Evolutionary conservation across 2,888 invertebrate species (phyloP).

Genomic region (Lypha dubia): DNA sequence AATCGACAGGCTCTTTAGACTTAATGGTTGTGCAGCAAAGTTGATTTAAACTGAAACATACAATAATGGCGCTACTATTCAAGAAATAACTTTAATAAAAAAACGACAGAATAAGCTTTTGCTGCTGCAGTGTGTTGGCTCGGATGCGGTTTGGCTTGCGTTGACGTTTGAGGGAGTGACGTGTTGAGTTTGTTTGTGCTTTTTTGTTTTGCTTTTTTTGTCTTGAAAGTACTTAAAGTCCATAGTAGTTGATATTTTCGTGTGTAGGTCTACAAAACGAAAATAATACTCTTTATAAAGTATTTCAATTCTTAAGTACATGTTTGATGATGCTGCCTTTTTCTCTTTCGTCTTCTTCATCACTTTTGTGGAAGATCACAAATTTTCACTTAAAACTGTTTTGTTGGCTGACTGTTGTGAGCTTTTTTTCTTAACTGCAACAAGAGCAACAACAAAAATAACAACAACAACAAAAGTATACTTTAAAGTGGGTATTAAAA

Average conservation of each 20-base stretch:
- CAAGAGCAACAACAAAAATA: neutral
- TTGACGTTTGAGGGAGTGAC: constrained; percentile 75
- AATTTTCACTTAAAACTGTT: constrained; percentile 58
- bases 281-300: constrained; percentile 62
- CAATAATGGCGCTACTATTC: constrained; percentile 65
- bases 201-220: constrained; percentile 20
- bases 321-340: constrained; percentile 52
- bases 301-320: constrained; percentile 53
- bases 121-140: constrained; percentile 46
- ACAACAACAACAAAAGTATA: constrained; percentile 1
- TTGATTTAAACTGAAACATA: constrained; percentile 7
- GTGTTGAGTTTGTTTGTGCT: constrained; percentile 71
- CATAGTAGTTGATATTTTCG: constrained; percentile 47
- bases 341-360: constrained; percentile 58
- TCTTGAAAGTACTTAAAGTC: constrained; percentile 60
- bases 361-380: constrained; percentile 49
- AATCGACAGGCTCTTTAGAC: constrained; percentile 71
- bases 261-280: constrained; percentile 28
- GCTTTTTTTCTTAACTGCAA: constrained; percentile 55
- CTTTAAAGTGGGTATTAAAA: constrained; percentile 73
- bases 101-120: constrained; percentile 10
- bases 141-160: constrained; percentile 36
- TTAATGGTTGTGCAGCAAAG: constrained; percentile 27
- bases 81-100: constrained; percentile 19
- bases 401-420: constrained; percentile 45